These are phyloP conservation scores for Hipposideros armiger DNA, from an alignment of 2,113 vertebrate genomes.

Conservation along the genomic window DNA sequence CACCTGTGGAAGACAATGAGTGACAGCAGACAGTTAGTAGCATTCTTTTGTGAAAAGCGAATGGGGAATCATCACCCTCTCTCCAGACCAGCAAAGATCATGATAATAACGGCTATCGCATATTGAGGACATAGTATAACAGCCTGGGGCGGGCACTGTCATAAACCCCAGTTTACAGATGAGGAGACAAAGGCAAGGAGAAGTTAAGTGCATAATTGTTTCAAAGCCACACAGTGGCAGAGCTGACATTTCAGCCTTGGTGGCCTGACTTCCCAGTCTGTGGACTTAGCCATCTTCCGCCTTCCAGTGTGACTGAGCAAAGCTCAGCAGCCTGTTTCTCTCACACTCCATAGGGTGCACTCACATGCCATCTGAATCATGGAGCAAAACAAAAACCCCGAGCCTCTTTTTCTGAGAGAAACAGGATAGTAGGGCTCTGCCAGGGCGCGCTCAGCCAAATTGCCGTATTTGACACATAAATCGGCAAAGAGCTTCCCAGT, in stretches of 20 bases:
- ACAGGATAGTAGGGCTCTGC: background rate
- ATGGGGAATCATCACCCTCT: background rate
- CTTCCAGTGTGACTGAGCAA: background rate
- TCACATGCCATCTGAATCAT: background rate
- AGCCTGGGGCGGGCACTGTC: background rate
- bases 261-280: background rate
- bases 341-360: background rate
- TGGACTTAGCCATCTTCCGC: background rate
- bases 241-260: background rate
- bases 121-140: background rate
- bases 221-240: background rate
- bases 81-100: background rate
- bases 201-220: background rate
- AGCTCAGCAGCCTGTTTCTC: background rate
- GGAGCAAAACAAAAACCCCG: background rate
- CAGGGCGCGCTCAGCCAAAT: background rate
- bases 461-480: background rate
- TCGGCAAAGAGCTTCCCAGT: background rate
- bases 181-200: background rate
- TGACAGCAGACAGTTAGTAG: background rate
- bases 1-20: slow-evolving; percentile 8
- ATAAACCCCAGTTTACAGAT: background rate
- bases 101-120: background rate
- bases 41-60: background rate
- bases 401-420: background rate